Conservation (phyloP, 2,113 vertebrate species). For the Azemiops feae region DNA sequence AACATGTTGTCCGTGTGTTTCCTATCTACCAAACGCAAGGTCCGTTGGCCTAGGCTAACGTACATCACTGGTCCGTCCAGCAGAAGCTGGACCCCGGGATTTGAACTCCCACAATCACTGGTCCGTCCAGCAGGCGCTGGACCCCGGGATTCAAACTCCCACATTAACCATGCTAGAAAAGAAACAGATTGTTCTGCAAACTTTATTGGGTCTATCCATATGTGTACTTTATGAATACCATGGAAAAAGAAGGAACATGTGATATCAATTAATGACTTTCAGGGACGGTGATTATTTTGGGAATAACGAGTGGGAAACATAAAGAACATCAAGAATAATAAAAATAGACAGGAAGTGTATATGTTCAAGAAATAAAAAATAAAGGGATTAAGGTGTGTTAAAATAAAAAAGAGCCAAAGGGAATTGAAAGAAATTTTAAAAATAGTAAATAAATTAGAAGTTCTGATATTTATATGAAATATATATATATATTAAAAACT, state of each 20-base stretch:
- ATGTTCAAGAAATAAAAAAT: constrained; percentile 5
- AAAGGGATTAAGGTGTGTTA: constrained; percentile 2
- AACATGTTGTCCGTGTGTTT: no score
- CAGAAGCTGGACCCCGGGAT: no score
- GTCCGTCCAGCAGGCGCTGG: no score
- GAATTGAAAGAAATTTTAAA: neutral
- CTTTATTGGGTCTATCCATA: neutral
- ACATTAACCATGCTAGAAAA: neutral
- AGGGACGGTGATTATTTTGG: neutral
- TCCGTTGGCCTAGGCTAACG: no score
- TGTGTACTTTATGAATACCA: neutral
- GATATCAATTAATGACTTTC: constrained; percentile 11
- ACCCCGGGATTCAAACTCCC: no score
- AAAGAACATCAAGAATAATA: neutral
- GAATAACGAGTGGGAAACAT: neutral
- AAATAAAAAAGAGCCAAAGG: neutral
- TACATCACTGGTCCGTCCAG: no score
- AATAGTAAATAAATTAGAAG: constrained; percentile 6
- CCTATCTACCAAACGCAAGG: no score
- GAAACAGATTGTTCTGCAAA: neutral
- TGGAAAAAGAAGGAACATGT: neutral
- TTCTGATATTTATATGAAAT: constrained; percentile 3
- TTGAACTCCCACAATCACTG: no score
- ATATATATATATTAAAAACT: neutral
- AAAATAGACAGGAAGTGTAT: neutral